Evolutionary conservation across 1,140 invertebrate genomes (phyloP).

Genomic region (Brachionus koreanus): DNA sequence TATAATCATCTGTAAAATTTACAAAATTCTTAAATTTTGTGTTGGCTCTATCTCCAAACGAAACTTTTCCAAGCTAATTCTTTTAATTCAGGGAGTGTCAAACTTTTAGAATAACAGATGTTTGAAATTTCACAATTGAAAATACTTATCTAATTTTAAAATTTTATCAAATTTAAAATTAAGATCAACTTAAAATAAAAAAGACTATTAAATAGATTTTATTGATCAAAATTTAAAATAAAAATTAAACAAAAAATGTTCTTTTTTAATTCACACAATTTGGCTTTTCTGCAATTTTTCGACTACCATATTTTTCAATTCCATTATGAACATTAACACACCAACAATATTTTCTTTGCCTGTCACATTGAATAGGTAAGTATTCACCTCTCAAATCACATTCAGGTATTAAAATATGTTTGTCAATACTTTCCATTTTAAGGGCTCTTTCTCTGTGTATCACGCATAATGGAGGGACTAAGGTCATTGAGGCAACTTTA

Average conservation of each 20-base stretch:
- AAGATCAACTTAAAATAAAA: no score
- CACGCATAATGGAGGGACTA: slow-evolving; percentile 23
- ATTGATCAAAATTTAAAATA: no score
- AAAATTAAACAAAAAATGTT: no score
- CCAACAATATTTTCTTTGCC: slow-evolving; percentile 31
- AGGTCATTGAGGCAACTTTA: neutral
- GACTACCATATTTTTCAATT: slow-evolving; percentile 26
- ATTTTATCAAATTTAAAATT: no score
- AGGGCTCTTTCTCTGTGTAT: slow-evolving; percentile 26
- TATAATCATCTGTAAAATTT: neutral
- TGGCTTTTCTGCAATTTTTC: slow-evolving; percentile 14
- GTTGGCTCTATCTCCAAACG: neutral
- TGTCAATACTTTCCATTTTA: slow-evolving; percentile 11
- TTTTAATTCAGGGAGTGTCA: no score
- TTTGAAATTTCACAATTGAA: no score
- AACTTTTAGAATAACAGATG: no score
- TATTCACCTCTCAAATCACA: slow-evolving; percentile 38
- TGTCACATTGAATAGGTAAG: slow-evolving; percentile 37
- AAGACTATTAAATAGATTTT: no score
- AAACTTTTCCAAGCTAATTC: neutral
- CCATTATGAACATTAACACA: slow-evolving; percentile 40
- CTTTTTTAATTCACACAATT: neutral
- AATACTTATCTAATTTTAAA: no score
- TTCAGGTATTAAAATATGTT: slow-evolving; percentile 35
- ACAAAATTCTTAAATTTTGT: neutral